Base-by-base conservation (phyloP, 2,113 vertebrate species). In the Aix galericulata region DNA sequence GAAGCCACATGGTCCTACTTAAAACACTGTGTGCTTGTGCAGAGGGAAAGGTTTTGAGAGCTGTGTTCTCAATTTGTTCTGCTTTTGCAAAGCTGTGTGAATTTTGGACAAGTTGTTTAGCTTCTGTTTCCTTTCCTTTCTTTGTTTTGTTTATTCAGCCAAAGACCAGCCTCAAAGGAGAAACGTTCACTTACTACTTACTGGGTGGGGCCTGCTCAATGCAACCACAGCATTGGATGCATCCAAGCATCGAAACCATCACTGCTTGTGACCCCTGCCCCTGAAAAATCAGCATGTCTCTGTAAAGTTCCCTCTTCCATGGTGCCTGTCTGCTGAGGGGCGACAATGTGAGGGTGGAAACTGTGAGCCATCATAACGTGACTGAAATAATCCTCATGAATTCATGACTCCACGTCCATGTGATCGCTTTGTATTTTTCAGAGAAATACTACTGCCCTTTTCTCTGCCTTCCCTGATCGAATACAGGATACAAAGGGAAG, bases 381-480 rank as follows among this genome's bases (percentile, higher is more conserved):
- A 88, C 56, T 86, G n/a, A 95, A 94, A 68, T 78, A 83, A 91
- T 94, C 90, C 64, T 84, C 56, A 60, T 58, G 58, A 79, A 78
- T 95, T 86, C 1, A 16, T 92, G 91, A 94, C 90, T 95, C 88
- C 48, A 64, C 76, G 69, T 81, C 88, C 48, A 64, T 82, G 69
- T 81, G 86, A 58, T 72, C 83, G 72, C 69, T 91, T 92, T 63
- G 56, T 53, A 88, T 93, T 93, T 94, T 82, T 62, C 64, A 78
- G 60, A 69, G 82, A 91, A 94, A 81, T 79, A 64, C 52, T 72
- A 74, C 17, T 78, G 76, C 64, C 68, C 50, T 88, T 88, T 91
- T 88, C 21, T 6, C 82, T 84, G 38, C 76, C 64, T 95, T 75
- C 69, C 76, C 76, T 81, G 50, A 56, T 78, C 52, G 4, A 55